Percentiles rank a stretch among this genome's conserved stretches.
phyloP scores from a whole-genome alignment of 2,113 vertebrate genomes.

The Cochlearius cochlearius region DNA sequence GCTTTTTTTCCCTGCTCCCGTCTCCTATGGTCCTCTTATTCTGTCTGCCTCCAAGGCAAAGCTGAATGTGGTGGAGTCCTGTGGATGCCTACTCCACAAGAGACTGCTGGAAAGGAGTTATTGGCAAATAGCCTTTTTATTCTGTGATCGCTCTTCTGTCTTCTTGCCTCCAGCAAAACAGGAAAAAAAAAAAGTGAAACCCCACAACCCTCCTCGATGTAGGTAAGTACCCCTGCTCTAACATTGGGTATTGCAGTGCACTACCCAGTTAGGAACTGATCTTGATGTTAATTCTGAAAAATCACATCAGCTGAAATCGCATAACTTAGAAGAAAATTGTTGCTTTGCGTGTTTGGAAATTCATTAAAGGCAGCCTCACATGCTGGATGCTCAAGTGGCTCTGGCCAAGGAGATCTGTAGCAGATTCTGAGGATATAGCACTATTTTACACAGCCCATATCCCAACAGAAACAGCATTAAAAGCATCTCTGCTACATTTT shows the following conservation, averaged over 20 bases:
- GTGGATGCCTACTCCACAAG: neutral
- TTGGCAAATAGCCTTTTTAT: neutral
- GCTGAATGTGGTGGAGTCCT: neutral
- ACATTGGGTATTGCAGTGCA: neutral
- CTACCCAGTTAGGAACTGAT: neutral
- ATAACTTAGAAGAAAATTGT: neutral
- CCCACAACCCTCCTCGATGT: neutral
- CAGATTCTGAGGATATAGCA: neutral
- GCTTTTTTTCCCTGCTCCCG: neutral
- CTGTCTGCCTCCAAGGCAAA: neutral
- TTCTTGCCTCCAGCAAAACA: neutral
- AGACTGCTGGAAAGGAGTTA: neutral
- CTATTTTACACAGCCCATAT: neutral
- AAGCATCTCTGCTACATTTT: neutral
- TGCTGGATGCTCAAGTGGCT: neutral
- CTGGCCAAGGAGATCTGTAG: neutral
- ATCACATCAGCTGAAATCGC: neutral
- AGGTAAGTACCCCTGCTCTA: neutral
- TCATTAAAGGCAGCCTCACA: neutral
- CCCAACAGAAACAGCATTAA: neutral
- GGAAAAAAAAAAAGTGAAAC: neutral
- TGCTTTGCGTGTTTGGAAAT: neutral
- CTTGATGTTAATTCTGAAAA: neutral
- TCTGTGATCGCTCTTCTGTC: neutral
- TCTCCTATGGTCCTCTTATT: neutral